Evolutionary conservation across 1,140 invertebrate genomes (phyloP), one percentile per base, ranked within the genome.

Genomic region (Solenopsis invicta): DNA sequence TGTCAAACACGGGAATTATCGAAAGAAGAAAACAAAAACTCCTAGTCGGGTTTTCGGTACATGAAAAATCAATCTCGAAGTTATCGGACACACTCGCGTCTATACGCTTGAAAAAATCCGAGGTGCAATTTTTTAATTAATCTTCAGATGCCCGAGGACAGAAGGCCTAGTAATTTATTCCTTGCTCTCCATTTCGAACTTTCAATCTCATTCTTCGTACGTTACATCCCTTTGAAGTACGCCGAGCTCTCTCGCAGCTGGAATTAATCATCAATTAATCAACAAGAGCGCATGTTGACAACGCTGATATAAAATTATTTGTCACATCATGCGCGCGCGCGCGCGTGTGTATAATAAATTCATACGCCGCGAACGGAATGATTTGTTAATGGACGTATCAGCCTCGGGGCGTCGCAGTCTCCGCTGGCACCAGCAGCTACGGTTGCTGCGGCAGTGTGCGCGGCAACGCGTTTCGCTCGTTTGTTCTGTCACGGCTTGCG

Each of bases 301-400:
- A 66, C 16, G 48, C 4, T 85, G 48, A 84, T 45, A 71, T 81
- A 81, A 81, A 81, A 81, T 75, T 82, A 82, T 61, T 82, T 54
- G 66, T 41, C 34, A n/a, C 66, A 1, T 9, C 41, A 12, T 10
- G 0, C 13, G 34, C n/a, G 54, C n/a, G 29, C 50, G 29, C 45
- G 24, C 4, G 8, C 12, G 18, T 10, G 48, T 24, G 45, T 37
- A 6, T 72, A n/a, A 84, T 75, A 84, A 84, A 84, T 84, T 74
- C 69, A 84, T 74, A 84, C 41, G 72, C 8, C 45, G 54, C 54
- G 29, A 84, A 84, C 80, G 69, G 54, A 75, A 84, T 84, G 80
- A 84, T 84, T 84, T 84, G 80, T 84, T 84, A 84, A 84, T 84
- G 80, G 80, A 74, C 69, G n/a, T 84, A 84, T 84, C 69, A 74